Evolutionary conservation across 37 sponge, comb jelly and placozoan genomes (phyloP).

Genomic region (Mnemiopsis leidyi): DNA sequence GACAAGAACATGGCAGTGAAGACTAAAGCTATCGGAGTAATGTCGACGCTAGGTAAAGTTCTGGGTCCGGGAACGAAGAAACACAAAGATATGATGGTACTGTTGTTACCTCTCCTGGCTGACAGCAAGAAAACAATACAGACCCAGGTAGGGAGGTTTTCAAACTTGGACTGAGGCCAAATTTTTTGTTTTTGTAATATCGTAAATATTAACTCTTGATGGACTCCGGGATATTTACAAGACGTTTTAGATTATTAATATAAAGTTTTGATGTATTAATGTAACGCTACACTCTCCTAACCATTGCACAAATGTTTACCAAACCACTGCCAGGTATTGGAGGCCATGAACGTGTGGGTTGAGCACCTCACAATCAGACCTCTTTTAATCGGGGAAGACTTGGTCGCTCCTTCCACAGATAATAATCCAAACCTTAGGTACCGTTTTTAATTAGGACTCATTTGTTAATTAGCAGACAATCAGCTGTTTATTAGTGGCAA

Average conservation of each 20-base stretch:
- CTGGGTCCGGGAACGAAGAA: constrained; percentile 34
- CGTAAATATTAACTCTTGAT: no score
- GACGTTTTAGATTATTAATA: no score
- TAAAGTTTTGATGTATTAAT: no score
- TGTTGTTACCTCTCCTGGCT: background rate
- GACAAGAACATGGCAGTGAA: constrained; percentile 60
- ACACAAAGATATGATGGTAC: constrained; percentile 35
- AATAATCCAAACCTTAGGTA: constrained; percentile 51
- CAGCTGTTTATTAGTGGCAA: no score
- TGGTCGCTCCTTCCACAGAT: constrained; percentile 37
- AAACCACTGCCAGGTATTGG: constrained; percentile 49
- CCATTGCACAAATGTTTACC: no score
- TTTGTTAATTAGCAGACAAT: no score
- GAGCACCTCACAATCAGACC: constrained; percentile 56
- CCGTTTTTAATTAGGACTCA: no score
- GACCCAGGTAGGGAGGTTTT: background rate
- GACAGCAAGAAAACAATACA: constrained; percentile 51
- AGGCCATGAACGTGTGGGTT: constrained; percentile 4
- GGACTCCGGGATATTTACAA: no score
- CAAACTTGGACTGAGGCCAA: no score
- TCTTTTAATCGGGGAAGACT: constrained; percentile 28
- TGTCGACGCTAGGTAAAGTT: constrained; percentile 26
- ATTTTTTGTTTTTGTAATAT: no score
- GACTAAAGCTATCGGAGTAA: constrained; percentile 34
- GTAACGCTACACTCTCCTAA: no score